Evolutionary conservation across 64 coral and sea anemone genomes (phyloP), one percentile per base, ranked within the genome.

Genomic region (Stylophora pistillata): DNA sequence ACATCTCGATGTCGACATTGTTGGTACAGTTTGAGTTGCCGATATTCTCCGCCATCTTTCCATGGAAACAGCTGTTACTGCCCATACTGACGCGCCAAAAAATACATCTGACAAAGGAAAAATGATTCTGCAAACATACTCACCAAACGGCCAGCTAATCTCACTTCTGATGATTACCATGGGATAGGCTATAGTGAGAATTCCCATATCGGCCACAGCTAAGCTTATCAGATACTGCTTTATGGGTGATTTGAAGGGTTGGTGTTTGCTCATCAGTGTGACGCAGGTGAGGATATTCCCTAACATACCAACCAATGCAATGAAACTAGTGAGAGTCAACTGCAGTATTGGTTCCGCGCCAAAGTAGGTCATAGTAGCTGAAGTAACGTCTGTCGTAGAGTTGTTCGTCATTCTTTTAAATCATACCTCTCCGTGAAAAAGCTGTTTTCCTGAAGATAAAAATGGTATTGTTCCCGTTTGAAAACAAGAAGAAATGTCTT

Each of bases 41-140:
- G 27, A 15, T 27, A 73, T 15, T 4, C 3, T 78, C 0, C 74
- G 21, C 26, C 78, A 64, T 13, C 87, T 55, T 41, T 89, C 87
- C 0, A 79, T 29, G 1, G 87, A 74, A 65, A 89, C 55, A 28
- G 87, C 87, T 1, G 76, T 74, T 15, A 89, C 63, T 6, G 66
- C 66, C 87, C 87, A 89, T 5, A 89, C 87, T 6, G 87, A 89
- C 53, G 60, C 58, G n/a, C 87, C 87, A 14, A 64, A 66, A 55
- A 89, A 89, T 5, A 79, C 63, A 23, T 89, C 87, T 6, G 53
- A 6, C 25, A 41, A 68, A 17, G 87, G 87, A 26, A 60, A 89
- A 2, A 89, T 56, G n/a, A 66, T 78, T 12, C 69, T 55, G 74
- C 87, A 89, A 0, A 78, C 17, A 58, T 65, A 78, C n/a, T 79